These are phyloP conservation scores for Zingel zingel DNA, from an alignment of 2,113 vertebrate genomes.

Conservation along the genomic window DNA sequence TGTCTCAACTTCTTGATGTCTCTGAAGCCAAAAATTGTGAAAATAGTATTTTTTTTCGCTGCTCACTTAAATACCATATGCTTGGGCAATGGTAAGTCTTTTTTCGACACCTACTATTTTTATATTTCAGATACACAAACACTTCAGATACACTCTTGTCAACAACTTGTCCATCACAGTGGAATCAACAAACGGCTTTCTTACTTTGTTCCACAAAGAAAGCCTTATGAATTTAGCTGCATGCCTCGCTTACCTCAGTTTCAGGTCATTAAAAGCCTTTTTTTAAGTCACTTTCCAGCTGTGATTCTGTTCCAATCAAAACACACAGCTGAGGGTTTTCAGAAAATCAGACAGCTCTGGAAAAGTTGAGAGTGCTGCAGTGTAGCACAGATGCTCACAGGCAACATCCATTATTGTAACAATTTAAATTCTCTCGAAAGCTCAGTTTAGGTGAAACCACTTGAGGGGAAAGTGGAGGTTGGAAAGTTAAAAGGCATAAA, in stretches of 20 bases:
- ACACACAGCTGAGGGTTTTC: constrained; percentile 60
- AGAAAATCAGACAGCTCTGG: constrained; percentile 58
- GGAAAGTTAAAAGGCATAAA: constrained; percentile 39
- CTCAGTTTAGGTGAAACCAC: constrained; percentile 37
- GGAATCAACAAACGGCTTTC: constrained; percentile 20
- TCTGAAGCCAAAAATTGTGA: background rate
- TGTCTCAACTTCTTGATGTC: background rate
- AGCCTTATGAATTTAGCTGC: constrained; percentile 43
- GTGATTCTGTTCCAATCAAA: constrained; percentile 71
- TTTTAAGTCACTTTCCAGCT: constrained; percentile 63
- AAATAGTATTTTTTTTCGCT: background rate
- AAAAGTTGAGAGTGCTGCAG: constrained; percentile 48
- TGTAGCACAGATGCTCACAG: constrained; percentile 36
- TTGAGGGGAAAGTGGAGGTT: constrained; percentile 24
- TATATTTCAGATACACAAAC: constrained; percentile 12
- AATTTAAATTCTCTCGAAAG: constrained; percentile 42
- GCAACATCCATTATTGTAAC: constrained; percentile 29
- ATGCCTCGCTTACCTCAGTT: constrained; percentile 48
- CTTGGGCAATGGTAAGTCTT: background rate
- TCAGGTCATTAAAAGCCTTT: constrained; percentile 47
- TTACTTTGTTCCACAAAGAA: constrained; percentile 28
- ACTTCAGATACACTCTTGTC: constrained; percentile 1
- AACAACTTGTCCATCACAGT: background rate
- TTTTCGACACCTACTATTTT: background rate
- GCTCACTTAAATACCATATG: background rate